Evolutionary conservation across 2,797 vertebrate species (phyloP).

Genomic region (Chromobotia macracanthus): DNA sequence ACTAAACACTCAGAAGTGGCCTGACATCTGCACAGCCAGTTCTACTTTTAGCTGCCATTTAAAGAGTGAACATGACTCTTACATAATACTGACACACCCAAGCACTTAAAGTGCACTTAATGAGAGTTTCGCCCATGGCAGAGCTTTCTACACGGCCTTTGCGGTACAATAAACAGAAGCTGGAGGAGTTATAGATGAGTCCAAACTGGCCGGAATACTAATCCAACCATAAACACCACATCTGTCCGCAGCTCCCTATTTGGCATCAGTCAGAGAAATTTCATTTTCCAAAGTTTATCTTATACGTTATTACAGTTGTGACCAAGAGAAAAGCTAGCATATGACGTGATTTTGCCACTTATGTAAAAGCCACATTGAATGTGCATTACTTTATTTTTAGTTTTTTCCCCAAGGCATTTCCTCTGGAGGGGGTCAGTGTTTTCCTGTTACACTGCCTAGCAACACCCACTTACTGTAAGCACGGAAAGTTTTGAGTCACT

Average conservation of each 20-base stretch:
- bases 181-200: slow-evolving; percentile 10
- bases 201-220: slow-evolving; percentile 24
- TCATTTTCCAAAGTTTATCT: background rate
- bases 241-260: background rate
- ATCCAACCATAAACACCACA: background rate
- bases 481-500: too few species aligned
- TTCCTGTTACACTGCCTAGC: background rate
- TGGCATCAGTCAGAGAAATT: background rate
- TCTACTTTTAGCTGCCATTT: background rate
- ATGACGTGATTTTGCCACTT: background rate
- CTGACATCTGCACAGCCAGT: too few species aligned
- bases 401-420: background rate
- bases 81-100: background rate
- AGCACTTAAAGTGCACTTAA: background rate
- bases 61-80: background rate
- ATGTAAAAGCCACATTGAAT: background rate
- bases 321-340: background rate
- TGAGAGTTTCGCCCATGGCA: background rate
- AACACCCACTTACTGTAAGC: background rate
- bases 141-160: background rate
- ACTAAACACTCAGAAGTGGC: too few species aligned
- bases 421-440: background rate
- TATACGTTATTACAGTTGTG: background rate
- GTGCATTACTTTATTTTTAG: background rate
- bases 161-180: background rate